Base-by-base conservation (phyloP, 2,888 invertebrate species). In the Dolichomitus sp. region DNA sequence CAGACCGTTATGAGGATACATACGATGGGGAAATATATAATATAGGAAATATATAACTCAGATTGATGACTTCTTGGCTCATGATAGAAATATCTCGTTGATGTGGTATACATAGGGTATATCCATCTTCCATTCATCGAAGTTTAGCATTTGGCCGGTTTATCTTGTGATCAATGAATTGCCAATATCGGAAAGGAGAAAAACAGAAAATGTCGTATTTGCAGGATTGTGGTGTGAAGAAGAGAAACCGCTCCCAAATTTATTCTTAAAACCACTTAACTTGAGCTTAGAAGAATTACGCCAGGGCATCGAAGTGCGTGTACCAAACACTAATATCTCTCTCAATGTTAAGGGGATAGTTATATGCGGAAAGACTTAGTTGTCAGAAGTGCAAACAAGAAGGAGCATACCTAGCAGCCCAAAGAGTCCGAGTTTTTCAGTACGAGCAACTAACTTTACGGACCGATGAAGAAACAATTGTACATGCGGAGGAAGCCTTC, bases 21-120 rank as follows among this genome's bases (percentile, higher is more conserved):
- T 80, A 57, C 19, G 80, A 80, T 19, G 80, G 66, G 0, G 80
- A 12, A 1, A 54, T 80, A 3, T 80, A 80, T 23, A n/a, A n/a
- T n/a, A n/a, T n/a, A n/a, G n/a, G n/a, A 66, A 45, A 61, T 69
- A 74, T 12, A 52, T 69, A 7, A 45, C 14, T 37, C 7, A 14
- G 48, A n/a, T 6, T 2, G 61, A 12, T 9, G 68, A 37, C 12
- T 50, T 50, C 12, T 50, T 68, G 48, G 33, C 17, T 11, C 17
- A 50, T 68, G 30, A 17, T 11, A 14, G n/a, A 9, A 68, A 66
- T 9, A 48, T 68, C 7, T 50, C 68, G 1, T 4, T 50, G 17
- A 68, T 12, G 11, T 68, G 68, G 50, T 50, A 68, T 17, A 5
- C 68, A 11, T 50, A 68, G 12, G 68, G 68, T 4, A 50, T 68